Base-by-base conservation (phyloP, 2,113 vertebrate genomes). In the Saguinus midas region DNA sequence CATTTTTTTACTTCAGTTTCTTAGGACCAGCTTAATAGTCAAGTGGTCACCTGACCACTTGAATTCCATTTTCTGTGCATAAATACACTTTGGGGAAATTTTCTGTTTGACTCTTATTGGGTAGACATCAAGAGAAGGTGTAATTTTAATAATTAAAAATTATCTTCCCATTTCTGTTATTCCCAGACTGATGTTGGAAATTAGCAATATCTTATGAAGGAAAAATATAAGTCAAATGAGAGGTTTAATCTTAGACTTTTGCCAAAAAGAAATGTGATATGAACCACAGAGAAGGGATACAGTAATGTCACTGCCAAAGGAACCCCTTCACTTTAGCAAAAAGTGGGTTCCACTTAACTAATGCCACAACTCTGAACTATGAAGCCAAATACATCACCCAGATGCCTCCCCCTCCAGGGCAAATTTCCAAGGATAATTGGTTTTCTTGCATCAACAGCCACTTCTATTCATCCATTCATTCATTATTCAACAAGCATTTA, bases 81-180 rank as follows among this genome's bases (percentile, higher is more conserved):
- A 81, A 84, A 93, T 79, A 78, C 3, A 27, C 45, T 84, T 50
- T 37, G 61, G 29, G 40, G 4, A 78, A 66, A 50, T 86, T 91
- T 86, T 73, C 82, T 66, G 0, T 82, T 73, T 91, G 85, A 78
- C 48, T 50, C 23, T 84, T 66, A 37, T 17, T 83, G 32, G 37
- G 25, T 52, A 84, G 82, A 85, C n/a, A 37, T 84, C 32, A 96
- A 87, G 87, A 92, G 20, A 95, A 83, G 82, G 64, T 10, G 12
- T 50, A 8, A 96, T 80, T 95, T 91, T 83, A 78, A 72, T 73
- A 79, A 80, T 68, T 96, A 72, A 17, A 89, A 95, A n/a, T 93
- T 55, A 58, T 61, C 48, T 89, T 72, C 45, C 58, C 23, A 55
- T 83, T 72, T 64, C 55, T 90, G 70, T 18, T 90, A 81, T 91